Percentiles rank a stretch among this genome's conserved stretches.
phyloP scores from a whole-genome alignment of 2,888 invertebrate genomes.

The Drosophila prolongata region DNA sequence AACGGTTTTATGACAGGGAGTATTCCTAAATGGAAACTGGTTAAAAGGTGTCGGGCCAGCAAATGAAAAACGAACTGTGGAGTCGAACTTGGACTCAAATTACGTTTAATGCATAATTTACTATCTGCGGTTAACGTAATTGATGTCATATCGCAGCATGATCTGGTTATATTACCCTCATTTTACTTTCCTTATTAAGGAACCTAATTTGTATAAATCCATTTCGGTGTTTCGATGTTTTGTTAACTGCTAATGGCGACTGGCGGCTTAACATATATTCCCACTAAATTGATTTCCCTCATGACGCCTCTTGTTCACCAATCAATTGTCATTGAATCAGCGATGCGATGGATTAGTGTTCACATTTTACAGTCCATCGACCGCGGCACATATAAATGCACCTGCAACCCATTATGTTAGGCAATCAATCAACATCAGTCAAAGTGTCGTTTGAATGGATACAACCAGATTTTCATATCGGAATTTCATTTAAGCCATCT shows the following conservation, averaged over 20 bases:
- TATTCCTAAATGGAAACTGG: slow-evolving; percentile 1
- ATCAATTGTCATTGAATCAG: slow-evolving; percentile 29
- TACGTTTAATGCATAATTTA: not conserved
- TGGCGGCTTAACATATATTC: slow-evolving; percentile 20
- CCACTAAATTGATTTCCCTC: slow-evolving; percentile 34
- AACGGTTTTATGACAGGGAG: slow-evolving; percentile 43
- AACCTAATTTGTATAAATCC: slow-evolving; percentile 25
- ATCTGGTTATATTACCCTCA: not conserved
- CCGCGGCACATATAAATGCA: slow-evolving; percentile 15
- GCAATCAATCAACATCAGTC: slow-evolving; percentile 38
- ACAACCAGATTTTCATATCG: slow-evolving; percentile 20
- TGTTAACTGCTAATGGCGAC: slow-evolving; percentile 9
- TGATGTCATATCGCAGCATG: not conserved
- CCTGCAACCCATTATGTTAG: slow-evolving; percentile 30
- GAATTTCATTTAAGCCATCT: slow-evolving; percentile 18
- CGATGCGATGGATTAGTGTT: slow-evolving; percentile 34
- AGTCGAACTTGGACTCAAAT: not conserved
- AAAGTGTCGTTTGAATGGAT: slow-evolving; percentile 29
- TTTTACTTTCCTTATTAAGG: slow-evolving; percentile 21
- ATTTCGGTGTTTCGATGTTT: slow-evolving; percentile 2
- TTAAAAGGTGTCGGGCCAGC: slow-evolving; percentile 23
- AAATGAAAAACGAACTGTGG: slow-evolving; percentile 47
- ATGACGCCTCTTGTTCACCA: slow-evolving; percentile 16
- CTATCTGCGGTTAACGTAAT: slow-evolving; percentile 1
- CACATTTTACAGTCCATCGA: slow-evolving; percentile 27